Percentiles rank a stretch among this genome's conserved stretches.
Conservation (phyloP, 2,888 invertebrate species). For the Habrosyne pyritoides region DNA sequence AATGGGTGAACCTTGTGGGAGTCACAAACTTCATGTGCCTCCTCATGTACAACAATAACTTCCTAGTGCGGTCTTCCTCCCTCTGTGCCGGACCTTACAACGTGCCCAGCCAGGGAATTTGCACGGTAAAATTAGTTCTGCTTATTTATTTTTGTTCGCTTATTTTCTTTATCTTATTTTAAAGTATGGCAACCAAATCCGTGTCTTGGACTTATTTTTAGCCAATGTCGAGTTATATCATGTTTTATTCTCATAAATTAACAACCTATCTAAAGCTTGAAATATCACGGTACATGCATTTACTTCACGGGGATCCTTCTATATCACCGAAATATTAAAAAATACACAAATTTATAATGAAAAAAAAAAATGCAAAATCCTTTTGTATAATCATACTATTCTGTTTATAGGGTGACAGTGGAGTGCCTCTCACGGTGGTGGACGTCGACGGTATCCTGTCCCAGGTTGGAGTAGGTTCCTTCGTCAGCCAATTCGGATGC, state of each 20-base stretch:
- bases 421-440: constrained; percentile 50
- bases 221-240: too few relatives aligned
- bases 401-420: constrained; percentile 59
- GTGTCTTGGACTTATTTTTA: too few relatives aligned
- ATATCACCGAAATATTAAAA: too few relatives aligned
- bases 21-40: constrained; percentile 39
- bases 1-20: constrained; percentile 63
- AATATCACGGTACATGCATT: too few relatives aligned
- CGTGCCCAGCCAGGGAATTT: constrained; percentile 59
- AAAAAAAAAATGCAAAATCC: too few relatives aligned
- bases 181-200: too few relatives aligned
- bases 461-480: constrained; percentile 58
- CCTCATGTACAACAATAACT: constrained; percentile 34
- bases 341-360: too few relatives aligned
- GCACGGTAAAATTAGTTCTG: constrained; percentile 34
- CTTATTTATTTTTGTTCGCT: not conserved
- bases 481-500: constrained; percentile 53
- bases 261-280: too few relatives aligned
- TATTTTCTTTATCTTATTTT: too few relatives aligned
- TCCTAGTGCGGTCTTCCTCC: constrained; percentile 42
- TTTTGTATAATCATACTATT: too few relatives aligned
- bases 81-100: constrained; percentile 59
- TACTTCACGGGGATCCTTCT: too few relatives aligned
- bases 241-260: too few relatives aligned
- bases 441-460: constrained; percentile 47